These are phyloP conservation scores for Synergus laeviventris DNA, from an alignment of 2,888 invertebrate genomes.

Conservation along the genomic window DNA sequence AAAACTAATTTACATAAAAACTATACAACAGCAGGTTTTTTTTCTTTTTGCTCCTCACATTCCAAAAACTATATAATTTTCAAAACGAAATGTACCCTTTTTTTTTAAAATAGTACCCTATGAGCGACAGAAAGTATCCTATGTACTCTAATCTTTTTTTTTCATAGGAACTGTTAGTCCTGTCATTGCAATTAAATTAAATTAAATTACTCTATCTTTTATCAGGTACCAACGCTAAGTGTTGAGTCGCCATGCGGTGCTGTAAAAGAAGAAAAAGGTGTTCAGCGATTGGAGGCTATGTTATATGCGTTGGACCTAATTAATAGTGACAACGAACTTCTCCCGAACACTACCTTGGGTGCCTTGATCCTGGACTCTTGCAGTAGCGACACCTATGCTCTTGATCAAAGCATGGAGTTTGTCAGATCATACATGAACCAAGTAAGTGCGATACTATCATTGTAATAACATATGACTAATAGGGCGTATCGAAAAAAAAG, in stretches of 20 bases:
- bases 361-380: slow-evolving; percentile 74
- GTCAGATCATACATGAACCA: slow-evolving; percentile 80
- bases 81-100: too few relatives aligned
- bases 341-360: slow-evolving; percentile 80
- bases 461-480: too few relatives aligned
- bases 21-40: too few relatives aligned
- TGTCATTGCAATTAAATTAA: too few relatives aligned
- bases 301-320: slow-evolving; percentile 82
- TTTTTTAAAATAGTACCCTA: too few relatives aligned
- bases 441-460: slow-evolving; percentile 64
- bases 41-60: too few relatives aligned
- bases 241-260: slow-evolving; percentile 78
- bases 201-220: not conserved
- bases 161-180: too few relatives aligned
- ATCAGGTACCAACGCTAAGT: slow-evolving; percentile 68
- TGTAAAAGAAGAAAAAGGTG: slow-evolving; percentile 82
- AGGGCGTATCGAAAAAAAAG: too few relatives aligned
- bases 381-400: slow-evolving; percentile 83
- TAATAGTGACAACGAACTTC: slow-evolving; percentile 78
- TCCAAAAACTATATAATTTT: too few relatives aligned
- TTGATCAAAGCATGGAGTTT: slow-evolving; percentile 84
- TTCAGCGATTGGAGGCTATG: slow-evolving; percentile 84
- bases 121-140: too few relatives aligned
- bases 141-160: too few relatives aligned
- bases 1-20: too few relatives aligned